These are phyloP conservation scores for Leptothorax acervorum DNA, from an alignment of 2,888 invertebrate genomes.

Conservation along the genomic window DNA sequence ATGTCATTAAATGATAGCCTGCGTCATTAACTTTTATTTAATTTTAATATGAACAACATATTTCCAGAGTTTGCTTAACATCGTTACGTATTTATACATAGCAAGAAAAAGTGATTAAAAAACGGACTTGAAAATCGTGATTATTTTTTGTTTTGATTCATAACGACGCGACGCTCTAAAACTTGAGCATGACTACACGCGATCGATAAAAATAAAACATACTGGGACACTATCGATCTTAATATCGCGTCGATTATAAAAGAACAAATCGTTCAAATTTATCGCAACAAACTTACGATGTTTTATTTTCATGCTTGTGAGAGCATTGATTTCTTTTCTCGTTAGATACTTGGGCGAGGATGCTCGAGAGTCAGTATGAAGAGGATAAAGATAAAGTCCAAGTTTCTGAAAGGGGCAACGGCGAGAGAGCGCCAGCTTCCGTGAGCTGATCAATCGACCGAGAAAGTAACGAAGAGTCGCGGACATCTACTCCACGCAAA, in stretches of 20 bases:
- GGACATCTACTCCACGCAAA: constrained; percentile 21
- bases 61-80: neutral
- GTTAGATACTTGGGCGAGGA: neutral
- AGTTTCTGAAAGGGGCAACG: constrained; percentile 26
- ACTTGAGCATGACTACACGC: neutral
- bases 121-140: neutral
- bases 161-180: neutral
- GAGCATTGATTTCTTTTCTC: constrained; percentile 17
- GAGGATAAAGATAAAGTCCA: neutral
- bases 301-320: neutral
- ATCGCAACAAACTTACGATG: neutral
- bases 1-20: neutral
- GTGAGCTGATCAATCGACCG: constrained; percentile 56
- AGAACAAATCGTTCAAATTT: neutral
- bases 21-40: neutral
- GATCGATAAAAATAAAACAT: neutral
- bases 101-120: neutral
- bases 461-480: constrained; percentile 30
- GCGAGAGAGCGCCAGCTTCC: neutral
- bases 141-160: neutral
- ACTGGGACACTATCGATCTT: neutral
- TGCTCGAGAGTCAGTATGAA: constrained; percentile 1
- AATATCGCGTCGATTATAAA: neutral
- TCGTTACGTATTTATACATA: neutral
- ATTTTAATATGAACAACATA: neutral